phyloP scores from a whole-genome alignment of 1,140 invertebrate genomes.

The Gonioctena quinquepunctata region DNA sequence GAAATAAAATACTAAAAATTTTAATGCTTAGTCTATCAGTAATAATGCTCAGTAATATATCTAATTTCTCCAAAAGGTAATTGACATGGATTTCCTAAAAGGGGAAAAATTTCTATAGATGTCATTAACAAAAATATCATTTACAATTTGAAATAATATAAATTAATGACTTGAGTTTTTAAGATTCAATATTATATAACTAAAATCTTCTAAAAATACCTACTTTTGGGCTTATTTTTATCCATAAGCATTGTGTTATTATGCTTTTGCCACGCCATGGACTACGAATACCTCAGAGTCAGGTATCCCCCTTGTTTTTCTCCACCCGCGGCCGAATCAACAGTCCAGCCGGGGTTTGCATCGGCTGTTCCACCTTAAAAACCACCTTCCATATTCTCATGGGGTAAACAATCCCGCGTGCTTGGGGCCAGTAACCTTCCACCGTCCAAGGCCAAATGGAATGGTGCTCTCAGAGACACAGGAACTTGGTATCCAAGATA shows the following conservation, averaged over 20 bases:
- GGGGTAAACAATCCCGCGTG: constrained; percentile 53
- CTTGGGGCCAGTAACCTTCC: constrained; percentile 51
- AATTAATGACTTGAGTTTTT: too few relatives aligned
- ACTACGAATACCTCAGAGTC: constrained; percentile 44
- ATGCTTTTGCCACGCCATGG: constrained; percentile 73
- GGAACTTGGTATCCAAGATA: constrained; percentile 38
- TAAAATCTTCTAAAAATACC: constrained; percentile 58
- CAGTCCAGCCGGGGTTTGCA: constrained; percentile 17
- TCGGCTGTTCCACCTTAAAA: constrained; percentile 8
- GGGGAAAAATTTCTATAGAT: too few relatives aligned
- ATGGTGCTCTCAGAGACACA: constrained; percentile 37
- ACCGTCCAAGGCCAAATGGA: constrained; percentile 48
- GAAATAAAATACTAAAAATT: too few relatives aligned
- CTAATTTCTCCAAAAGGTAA: too few relatives aligned
- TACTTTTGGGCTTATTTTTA: constrained; percentile 72
- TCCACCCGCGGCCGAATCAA: constrained; percentile 11
- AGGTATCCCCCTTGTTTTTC: constrained; percentile 19
- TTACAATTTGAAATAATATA: too few relatives aligned
- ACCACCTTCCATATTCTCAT: constrained; percentile 33
- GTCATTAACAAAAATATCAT: too few relatives aligned
- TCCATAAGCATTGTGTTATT: constrained; percentile 74
- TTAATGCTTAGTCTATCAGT: too few relatives aligned
- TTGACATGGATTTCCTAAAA: too few relatives aligned
- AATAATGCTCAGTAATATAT: too few relatives aligned
- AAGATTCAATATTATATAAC: too few relatives aligned